A percentile compares a stretch with the other conserved stretches of the same genome.
These are phyloP conservation scores for Melanotaenia duboulayi DNA, from an alignment of 2,113 vertebrate genomes.

Conservation along the genomic window DNA sequence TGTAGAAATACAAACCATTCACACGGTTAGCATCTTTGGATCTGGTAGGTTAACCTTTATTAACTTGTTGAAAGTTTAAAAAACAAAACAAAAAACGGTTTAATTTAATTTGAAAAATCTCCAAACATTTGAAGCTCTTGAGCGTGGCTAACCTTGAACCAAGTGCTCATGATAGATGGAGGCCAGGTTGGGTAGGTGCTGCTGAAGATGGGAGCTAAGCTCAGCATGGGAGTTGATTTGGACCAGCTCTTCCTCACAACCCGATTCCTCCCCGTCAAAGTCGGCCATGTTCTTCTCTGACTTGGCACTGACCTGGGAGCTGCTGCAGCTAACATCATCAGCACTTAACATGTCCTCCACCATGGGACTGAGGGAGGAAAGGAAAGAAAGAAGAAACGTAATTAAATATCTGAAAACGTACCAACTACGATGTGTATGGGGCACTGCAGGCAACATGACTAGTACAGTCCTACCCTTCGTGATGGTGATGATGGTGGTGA, in stretches of 20 bases:
- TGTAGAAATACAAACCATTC: slow-evolving; percentile 54
- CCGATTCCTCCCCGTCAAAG: slow-evolving; percentile 98
- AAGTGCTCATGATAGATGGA: slow-evolving; percentile 99
- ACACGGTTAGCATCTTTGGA: neutral
- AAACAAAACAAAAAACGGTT: neutral
- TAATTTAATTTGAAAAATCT: too few relatives aligned
- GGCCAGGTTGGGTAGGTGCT: slow-evolving; percentile 97
- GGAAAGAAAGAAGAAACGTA: neutral
- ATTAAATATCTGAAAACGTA: neutral
- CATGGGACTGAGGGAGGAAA: slow-evolving; percentile 84
- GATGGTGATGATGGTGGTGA: slow-evolving; percentile 94
- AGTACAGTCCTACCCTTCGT: slow-evolving; percentile 87
- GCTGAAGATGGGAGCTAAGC: slow-evolving; percentile 97
- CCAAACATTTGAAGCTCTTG: fast-evolving
- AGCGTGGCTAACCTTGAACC: slow-evolving; percentile 87
- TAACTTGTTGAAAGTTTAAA: neutral
- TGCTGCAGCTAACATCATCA: slow-evolving; percentile 98
- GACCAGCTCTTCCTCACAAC: slow-evolving; percentile 97
- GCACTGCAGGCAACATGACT: neutral
- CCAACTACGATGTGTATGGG: fast-evolving
- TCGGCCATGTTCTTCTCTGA: slow-evolving; percentile 99
- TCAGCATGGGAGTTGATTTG: slow-evolving; percentile 99
- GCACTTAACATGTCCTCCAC: slow-evolving; percentile 99
- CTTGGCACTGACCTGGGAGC: slow-evolving; percentile 99
- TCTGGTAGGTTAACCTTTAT: neutral